Percentiles rank a stretch among this genome's conserved stretches.
Conservation (phyloP, 2,888 invertebrate species). For the Acleris literana region DNA sequence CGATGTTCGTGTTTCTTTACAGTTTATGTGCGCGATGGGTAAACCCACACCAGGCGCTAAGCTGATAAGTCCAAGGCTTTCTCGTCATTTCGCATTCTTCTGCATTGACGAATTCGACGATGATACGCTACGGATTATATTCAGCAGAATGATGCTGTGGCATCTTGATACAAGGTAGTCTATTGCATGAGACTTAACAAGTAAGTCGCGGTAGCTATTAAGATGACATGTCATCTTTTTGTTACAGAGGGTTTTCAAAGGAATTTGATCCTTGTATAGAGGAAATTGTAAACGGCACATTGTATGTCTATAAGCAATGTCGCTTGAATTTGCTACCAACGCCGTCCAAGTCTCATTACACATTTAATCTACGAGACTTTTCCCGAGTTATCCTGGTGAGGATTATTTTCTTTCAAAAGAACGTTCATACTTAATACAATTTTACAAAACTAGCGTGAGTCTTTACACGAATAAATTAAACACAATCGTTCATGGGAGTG, state of each 20-base stretch:
- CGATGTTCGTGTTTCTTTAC: conserved; percentile 47
- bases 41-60: conserved; percentile 91
- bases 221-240: no score
- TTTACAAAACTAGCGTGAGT: no score
- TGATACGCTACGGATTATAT: conserved; percentile 92
- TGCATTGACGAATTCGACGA: conserved; percentile 96
- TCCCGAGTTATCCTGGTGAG: conserved; percentile 93
- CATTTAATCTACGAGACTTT: conserved; percentile 97
- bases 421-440: no score
- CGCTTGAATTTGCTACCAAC: conserved; percentile 93
- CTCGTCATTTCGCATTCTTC: conserved; percentile 92
- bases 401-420: background rate
- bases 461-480: no score
- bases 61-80: conserved; percentile 92
- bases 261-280: conserved; percentile 97
- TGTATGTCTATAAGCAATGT: conserved; percentile 93
- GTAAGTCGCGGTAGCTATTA: no score
- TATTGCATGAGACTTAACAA: background rate
- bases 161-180: conserved; percentile 94
- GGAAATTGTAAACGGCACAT: conserved; percentile 93
- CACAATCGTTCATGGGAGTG: no score
- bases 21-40: conserved; percentile 94
- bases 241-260: conserved; percentile 92
- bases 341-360: conserved; percentile 96
- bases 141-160: conserved; percentile 96